Evolutionary conservation across 2,888 invertebrate species (phyloP).

Genomic region (Drosophila neutralis): DNA sequence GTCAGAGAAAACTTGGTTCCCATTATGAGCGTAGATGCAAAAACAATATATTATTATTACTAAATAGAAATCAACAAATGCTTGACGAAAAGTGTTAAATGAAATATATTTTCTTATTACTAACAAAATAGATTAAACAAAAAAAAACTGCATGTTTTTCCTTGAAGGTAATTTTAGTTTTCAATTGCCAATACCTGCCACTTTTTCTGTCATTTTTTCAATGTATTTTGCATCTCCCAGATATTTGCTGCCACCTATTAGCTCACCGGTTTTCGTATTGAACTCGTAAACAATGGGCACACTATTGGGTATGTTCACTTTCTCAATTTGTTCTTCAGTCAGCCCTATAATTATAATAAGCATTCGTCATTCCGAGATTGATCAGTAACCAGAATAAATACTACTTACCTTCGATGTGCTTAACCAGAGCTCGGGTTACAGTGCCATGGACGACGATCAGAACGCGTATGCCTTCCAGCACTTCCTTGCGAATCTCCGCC

Average conservation of each 20-base stretch:
- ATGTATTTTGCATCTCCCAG: conserved; percentile 92
- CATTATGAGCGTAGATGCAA: neutral
- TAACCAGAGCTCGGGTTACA: conserved; percentile 93
- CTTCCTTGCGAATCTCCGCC: conserved; percentile 87
- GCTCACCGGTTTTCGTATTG: conserved; percentile 88
- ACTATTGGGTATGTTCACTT: conserved; percentile 91
- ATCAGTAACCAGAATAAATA: neutral
- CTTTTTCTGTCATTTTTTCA: conserved; percentile 90
- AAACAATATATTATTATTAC: neutral
- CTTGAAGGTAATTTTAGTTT: neutral
- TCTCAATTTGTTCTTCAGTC: conserved; percentile 90
- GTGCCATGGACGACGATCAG: conserved; percentile 95
- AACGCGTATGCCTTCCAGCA: conserved; percentile 91
- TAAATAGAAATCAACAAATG: neutral
- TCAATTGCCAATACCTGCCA: conserved; percentile 90
- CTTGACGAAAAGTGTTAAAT: conserved; percentile 17
- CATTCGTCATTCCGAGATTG: neutral
- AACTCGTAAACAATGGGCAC: conserved; percentile 92
- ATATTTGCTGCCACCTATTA: conserved; percentile 90
- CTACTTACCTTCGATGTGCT: conserved; percentile 90
- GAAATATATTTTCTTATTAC: conserved; percentile 7
- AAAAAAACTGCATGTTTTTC: neutral
- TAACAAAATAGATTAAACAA: conserved; percentile 3
- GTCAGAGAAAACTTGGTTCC: neutral
- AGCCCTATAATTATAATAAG: conserved; percentile 85